Base-by-base conservation (phyloP, 2,888 invertebrate species). In the Zeuzera pyrina region DNA sequence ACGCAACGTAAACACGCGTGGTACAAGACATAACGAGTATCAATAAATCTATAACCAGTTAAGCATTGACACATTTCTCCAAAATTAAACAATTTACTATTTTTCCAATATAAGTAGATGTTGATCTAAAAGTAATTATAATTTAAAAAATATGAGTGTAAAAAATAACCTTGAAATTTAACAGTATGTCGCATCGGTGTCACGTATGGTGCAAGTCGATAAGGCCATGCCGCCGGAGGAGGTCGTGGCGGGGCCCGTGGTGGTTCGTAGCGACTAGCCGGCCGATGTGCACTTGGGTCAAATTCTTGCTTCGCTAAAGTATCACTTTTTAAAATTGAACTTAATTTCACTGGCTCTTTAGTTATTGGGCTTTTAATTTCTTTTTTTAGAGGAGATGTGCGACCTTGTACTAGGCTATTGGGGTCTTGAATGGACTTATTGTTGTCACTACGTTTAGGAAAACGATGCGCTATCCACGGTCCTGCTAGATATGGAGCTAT, bases 381-480 rank as follows among this genome's bases (percentile, higher is more conserved):
- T 47, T 71, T 79, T 46, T 79, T 73, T 23, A 85, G 52, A 1
- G 84, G 71, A 1, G 73, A 69, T 13, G 51, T 61, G 1, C 62
- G 56, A 7, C 71, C 74, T 11, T 56, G 60, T 15, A 72, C 62
- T 11, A 67, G 43, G 13, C 34, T 49, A 13, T 47, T 58, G 4
- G 73, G 67, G 42, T 79, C 66, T 35, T 86, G 87, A 25, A 91
- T 53, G 2, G 91, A 87, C 29, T 87, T 81, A 31, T 89, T 87
- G 52, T 91, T 91, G 48, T 91, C 91, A 35, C 86, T 86, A 2
- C 85, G 85, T 47, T 84, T 89, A 0, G 93, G 93, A 60, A 88
- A 92, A 45, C 86, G 87, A 62, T 94, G 94, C 0, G 94, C 93
- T 21, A 90, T 87, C 93, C 94, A 94, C 4, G 89, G 85, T 2